These are phyloP conservation scores for Emydocephalus ijimae DNA, from an alignment of 2,113 vertebrate genomes.

Conservation along the genomic window DNA sequence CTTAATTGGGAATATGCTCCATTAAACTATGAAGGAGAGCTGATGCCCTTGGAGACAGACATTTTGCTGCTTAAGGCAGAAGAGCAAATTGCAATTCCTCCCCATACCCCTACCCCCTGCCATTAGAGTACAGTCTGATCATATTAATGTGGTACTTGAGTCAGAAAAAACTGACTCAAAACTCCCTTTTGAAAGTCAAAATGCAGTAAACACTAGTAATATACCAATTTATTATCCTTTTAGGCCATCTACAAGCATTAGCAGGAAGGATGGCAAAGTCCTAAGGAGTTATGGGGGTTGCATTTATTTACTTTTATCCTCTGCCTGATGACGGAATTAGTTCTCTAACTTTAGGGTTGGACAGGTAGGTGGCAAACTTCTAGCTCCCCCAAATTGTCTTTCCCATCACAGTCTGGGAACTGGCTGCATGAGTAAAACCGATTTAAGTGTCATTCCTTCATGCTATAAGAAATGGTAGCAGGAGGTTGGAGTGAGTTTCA, in stretches of 20 bases:
- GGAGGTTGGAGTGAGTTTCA: neutral
- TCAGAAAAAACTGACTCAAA: neutral
- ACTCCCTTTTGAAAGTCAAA: neutral
- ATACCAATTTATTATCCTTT: neutral
- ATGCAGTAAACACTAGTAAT: neutral
- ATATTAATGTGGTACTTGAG: neutral
- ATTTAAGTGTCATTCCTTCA: neutral
- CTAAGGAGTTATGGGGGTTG: neutral
- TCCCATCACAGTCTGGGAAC: neutral
- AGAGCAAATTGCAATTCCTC: neutral
- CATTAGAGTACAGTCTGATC: neutral
- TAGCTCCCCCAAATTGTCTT: neutral
- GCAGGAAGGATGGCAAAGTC: neutral
- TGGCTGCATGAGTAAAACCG: neutral
- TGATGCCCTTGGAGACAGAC: neutral
- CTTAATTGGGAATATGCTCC: neutral
- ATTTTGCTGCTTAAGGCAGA: neutral
- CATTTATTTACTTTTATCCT: neutral
- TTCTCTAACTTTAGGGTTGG: neutral
- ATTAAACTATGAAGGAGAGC: neutral
- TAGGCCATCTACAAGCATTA: neutral
- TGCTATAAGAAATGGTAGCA: neutral
- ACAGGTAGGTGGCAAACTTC: neutral
- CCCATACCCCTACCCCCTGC: neutral
- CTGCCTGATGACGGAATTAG: neutral